Conservation (phyloP, 1,140 invertebrate species). For the Agraylea sexmaculata region DNA sequence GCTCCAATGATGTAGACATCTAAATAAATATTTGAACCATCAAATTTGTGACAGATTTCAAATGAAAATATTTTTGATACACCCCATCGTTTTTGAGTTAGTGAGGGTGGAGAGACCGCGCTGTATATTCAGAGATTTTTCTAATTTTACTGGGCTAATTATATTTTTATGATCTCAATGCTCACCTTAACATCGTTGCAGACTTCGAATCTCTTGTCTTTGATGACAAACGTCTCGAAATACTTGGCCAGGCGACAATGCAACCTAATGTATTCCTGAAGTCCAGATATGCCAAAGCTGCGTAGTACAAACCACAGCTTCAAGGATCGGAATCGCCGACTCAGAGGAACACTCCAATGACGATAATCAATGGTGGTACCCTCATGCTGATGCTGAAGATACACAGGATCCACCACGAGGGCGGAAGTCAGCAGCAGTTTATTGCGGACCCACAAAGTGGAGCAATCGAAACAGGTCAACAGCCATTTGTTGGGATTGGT, state of each 20-base stretch:
- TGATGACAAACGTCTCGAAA: conserved; percentile 75
- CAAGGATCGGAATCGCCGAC: conserved; percentile 83
- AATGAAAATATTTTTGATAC: too few relatives aligned
- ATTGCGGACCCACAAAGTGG: conserved; percentile 92
- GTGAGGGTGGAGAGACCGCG: too few relatives aligned
- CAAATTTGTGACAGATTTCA: too few relatives aligned
- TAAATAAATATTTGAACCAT: too few relatives aligned
- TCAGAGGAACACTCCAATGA: conserved; percentile 96
- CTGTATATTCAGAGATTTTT: too few relatives aligned
- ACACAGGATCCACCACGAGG: conserved; percentile 93
- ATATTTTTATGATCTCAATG: too few relatives aligned
- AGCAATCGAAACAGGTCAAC: conserved; percentile 94
- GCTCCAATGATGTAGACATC: too few relatives aligned
- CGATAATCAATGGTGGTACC: conserved; percentile 85
- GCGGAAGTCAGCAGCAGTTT: conserved; percentile 77
- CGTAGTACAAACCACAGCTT: conserved; percentile 97
- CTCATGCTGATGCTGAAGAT: conserved; percentile 92
- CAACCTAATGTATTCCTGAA: conserved; percentile 85
- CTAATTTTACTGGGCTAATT: too few relatives aligned
- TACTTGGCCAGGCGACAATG: conserved; percentile 88
- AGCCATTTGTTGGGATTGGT: conserved; percentile 98
- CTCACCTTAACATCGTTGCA: conserved; percentile 90
- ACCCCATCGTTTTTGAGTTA: too few relatives aligned
- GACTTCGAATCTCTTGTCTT: conserved; percentile 86
- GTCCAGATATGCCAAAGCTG: conserved; percentile 83